Conservation (phyloP, 2,113 vertebrate genomes). For the Podarcis raffonei region DNA sequence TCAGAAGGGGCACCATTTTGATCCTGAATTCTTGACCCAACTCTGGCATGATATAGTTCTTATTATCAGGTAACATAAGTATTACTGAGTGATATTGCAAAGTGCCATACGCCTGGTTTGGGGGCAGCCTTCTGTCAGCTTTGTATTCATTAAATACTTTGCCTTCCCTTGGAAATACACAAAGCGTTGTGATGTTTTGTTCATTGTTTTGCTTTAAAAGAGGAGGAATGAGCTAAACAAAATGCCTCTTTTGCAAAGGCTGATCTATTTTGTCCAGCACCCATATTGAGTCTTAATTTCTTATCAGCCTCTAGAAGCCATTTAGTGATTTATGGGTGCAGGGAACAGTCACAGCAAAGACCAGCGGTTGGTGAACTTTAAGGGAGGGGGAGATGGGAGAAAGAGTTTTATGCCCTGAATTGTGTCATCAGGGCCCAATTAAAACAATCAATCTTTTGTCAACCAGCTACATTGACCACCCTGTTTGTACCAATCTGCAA, state of each 20-base stretch:
- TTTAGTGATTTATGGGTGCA: slow-evolving; percentile 8
- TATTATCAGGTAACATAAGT: neutral
- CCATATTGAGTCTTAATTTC: neutral
- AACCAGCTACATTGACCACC: slow-evolving; percentile 37
- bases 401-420: slow-evolving; percentile 41
- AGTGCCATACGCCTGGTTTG: no score
- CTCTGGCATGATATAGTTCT: neutral
- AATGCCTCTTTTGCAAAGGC: neutral
- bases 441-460: slow-evolving; percentile 53
- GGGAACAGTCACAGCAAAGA: slow-evolving; percentile 8
- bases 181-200: neutral
- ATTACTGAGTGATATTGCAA: neutral
- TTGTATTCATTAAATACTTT: neutral
- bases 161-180: neutral
- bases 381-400: slow-evolving; percentile 16
- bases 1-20: neutral
- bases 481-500: slow-evolving; percentile 23
- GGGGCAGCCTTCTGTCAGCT: neutral
- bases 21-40: neutral
- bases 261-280: neutral
- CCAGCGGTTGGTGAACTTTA: slow-evolving; percentile 42
- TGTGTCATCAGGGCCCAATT: slow-evolving; percentile 38
- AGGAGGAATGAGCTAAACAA: neutral
- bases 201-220: slow-evolving; percentile 8
- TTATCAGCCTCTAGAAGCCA: neutral